Percentiles rank a stretch among this genome's conserved stretches.
Conservation (phyloP, 35 echinoderm and acorn worm genomes). For the Apostichopus japonicus region DNA sequence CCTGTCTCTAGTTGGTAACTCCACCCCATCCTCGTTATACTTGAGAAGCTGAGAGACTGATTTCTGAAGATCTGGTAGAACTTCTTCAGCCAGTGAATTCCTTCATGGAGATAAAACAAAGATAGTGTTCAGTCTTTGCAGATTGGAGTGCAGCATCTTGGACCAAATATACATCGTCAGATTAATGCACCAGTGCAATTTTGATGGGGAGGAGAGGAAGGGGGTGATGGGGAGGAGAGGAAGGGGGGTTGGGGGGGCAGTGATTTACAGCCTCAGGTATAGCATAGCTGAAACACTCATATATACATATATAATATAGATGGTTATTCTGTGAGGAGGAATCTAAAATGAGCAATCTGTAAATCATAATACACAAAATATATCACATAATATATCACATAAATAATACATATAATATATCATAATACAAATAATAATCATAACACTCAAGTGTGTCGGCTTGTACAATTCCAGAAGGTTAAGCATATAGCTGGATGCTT, state of each 20-base stretch:
- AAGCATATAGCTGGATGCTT: too few species aligned
- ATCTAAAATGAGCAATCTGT: too few species aligned
- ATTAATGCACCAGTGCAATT: background rate
- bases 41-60: slow-evolving; percentile 63
- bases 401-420: too few species aligned
- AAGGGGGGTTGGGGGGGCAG: background rate
- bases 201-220: too few species aligned
- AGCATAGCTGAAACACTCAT: background rate
- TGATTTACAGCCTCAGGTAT: background rate
- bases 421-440: background rate
- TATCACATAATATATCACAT: too few species aligned
- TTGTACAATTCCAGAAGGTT: too few species aligned
- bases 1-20: slow-evolving; percentile 39
- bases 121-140: background rate
- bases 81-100: slow-evolving; percentile 57
- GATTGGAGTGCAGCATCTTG: background rate
- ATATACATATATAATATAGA: background rate
- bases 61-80: slow-evolving; percentile 63
- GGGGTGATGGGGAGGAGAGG: too few species aligned
- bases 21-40: slow-evolving; percentile 22
- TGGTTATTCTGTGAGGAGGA: background rate
- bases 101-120: slow-evolving; percentile 46
- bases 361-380: too few species aligned
- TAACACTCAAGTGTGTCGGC: background rate
- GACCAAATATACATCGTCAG: background rate